phyloP scores from a whole-genome alignment of 2,888 invertebrate genomes.

The Calliopum simillimum region DNA sequence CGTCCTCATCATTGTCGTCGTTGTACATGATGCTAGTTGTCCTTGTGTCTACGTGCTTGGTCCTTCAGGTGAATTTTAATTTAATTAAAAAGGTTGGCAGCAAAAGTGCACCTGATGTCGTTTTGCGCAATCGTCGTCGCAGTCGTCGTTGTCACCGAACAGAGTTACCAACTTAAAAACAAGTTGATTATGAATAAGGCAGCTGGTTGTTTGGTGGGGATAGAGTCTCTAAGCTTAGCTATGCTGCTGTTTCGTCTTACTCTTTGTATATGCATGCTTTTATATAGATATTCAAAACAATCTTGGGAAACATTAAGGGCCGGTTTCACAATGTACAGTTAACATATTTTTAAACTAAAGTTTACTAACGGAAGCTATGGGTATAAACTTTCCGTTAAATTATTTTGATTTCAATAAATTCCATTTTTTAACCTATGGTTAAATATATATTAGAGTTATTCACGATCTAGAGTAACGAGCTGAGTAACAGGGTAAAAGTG shows the following conservation, averaged over 20 bases:
- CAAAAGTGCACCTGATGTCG: slow-evolving; percentile 42
- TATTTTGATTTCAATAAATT: too few species aligned
- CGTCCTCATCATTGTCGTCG: slow-evolving; percentile 27
- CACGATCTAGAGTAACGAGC: too few species aligned
- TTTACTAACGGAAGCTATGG: too few species aligned
- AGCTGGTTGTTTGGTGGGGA: background rate
- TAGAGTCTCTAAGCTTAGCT: background rate
- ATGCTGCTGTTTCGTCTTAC: background rate
- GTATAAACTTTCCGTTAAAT: too few species aligned
- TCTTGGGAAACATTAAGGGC: background rate
- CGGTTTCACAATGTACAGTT: too few species aligned
- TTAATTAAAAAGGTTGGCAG: slow-evolving; percentile 60
- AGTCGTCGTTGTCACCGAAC: background rate
- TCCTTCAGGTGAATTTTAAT: slow-evolving; percentile 63
- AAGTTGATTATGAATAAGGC: slow-evolving; percentile 30
- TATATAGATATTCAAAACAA: slow-evolving; percentile 23
- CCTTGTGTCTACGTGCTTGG: slow-evolving; percentile 40
- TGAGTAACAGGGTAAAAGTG: too few species aligned
- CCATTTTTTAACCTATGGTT: too few species aligned
- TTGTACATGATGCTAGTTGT: too few species aligned
- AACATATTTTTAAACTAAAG: too few species aligned
- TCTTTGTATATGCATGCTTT: too few species aligned
- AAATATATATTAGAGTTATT: too few species aligned
- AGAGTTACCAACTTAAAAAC: slow-evolving; percentile 13
- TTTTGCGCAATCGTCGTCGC: background rate